phyloP scores from a whole-genome alignment of 2,113 vertebrate genomes.

The Sula dactylatra region DNA sequence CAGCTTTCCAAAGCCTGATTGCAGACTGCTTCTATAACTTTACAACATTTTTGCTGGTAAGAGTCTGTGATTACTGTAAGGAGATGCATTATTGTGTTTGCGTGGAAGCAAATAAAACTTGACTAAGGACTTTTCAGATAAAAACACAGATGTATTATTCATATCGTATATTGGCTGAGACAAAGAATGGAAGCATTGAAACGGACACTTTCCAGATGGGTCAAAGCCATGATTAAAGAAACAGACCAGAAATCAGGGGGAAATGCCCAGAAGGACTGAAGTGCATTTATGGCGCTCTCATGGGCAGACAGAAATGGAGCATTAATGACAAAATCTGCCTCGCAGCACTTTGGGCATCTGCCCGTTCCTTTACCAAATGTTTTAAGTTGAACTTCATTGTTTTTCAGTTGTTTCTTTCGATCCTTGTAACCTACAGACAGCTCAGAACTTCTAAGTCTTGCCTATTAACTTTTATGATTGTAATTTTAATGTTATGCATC shows the following conservation, averaged over 20 bases:
- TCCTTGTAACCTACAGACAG: not conserved
- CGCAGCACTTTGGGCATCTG: not conserved
- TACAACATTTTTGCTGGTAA: not conserved
- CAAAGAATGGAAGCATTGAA: not conserved
- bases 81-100: not conserved
- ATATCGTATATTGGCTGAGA: not conserved
- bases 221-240: not conserved
- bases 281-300: not conserved
- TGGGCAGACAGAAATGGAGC: not conserved
- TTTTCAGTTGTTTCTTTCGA: not conserved
- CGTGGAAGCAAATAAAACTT: not conserved
- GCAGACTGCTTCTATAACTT: not conserved
- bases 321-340: not conserved
- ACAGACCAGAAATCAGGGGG: not conserved
- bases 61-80: not conserved
- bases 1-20: not conserved
- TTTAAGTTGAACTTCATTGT: not conserved
- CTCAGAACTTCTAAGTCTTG: not conserved
- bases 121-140: not conserved
- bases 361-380: not conserved
- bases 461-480: not conserved
- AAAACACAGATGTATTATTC: not conserved
- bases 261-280: not conserved
- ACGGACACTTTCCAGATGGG: not conserved
- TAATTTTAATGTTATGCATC: not conserved